Evolutionary conservation across 2,113 vertebrate species (phyloP).

Genomic region (Rhinopomastus cyanomelas): DNA sequence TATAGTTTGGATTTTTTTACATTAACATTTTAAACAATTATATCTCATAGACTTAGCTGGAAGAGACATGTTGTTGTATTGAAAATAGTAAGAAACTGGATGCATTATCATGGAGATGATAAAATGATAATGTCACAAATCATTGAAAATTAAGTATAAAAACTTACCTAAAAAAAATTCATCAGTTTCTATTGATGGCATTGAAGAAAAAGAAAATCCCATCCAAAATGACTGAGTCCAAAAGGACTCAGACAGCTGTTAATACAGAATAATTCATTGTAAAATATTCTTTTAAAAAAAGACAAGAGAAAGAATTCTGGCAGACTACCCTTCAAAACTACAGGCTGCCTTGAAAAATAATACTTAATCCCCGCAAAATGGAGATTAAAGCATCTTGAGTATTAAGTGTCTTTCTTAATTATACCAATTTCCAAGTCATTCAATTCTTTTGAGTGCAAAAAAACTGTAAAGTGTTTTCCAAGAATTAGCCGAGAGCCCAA

Average conservation of each 20-base stretch:
- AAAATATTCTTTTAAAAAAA: neutral
- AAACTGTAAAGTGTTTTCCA: neutral
- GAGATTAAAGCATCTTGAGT: neutral
- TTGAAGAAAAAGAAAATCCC: constrained; percentile 28
- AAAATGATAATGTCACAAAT: neutral
- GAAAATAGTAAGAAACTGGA: neutral
- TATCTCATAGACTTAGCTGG: neutral
- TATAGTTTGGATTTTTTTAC: neutral
- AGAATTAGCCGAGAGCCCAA: neutral
- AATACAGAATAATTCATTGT: constrained; percentile 15
- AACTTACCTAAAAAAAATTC: constrained; percentile 28
- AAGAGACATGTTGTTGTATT: neutral
- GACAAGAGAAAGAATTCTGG: neutral
- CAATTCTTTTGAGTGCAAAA: neutral
- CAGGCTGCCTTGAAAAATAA: neutral
- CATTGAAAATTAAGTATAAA: neutral
- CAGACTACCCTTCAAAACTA: neutral
- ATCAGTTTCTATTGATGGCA: neutral
- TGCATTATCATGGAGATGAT: neutral
- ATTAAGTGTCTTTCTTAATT: neutral
- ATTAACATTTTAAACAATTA: neutral
- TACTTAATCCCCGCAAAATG: neutral
- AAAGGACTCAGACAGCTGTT: constrained; percentile 38
- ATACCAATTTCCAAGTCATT: neutral
- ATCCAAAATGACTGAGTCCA: constrained; percentile 33